Percentiles rank a stretch among this genome's conserved stretches.
These are phyloP conservation scores for Podarcis raffonei DNA, from an alignment of 2,113 vertebrate genomes.

Conservation along the genomic window DNA sequence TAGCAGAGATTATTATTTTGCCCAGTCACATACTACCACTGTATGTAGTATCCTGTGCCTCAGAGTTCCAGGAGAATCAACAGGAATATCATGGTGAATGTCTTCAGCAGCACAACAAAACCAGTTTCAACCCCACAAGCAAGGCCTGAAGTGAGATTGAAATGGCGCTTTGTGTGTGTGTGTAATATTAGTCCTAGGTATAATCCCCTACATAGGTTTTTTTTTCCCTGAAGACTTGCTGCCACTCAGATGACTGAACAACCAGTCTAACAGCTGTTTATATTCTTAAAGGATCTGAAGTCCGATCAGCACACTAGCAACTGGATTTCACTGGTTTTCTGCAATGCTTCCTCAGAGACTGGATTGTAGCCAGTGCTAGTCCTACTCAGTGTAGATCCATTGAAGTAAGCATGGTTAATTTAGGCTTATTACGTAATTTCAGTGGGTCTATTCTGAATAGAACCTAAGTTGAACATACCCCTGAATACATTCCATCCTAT, in stretches of 20 bases:
- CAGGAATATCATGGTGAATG: no score
- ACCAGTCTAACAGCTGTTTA: neutral
- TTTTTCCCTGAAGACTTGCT: neutral
- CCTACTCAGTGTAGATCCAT: no score
- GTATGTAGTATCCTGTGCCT: neutral
- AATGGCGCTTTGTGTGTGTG: no score
- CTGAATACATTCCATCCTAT: neutral
- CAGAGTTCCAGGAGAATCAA: neutral
- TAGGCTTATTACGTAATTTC: no score
- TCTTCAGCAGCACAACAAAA: neutral
- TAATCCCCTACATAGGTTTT: neutral
- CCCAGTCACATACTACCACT: neutral
- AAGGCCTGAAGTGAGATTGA: neutral
- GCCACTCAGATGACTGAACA: neutral
- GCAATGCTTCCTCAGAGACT: neutral
- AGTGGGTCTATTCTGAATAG: no score
- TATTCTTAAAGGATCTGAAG: neutral
- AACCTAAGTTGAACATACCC: neutral
- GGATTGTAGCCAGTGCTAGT: no score
- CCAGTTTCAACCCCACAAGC: no score
- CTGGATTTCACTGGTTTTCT: neutral
- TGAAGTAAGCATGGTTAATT: no score
- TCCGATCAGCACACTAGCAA: neutral
- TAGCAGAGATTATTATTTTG: neutral
- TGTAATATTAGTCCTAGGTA: neutral